Conservation (phyloP, 2,888 invertebrate species). For the Zelleria hepariella region DNA sequence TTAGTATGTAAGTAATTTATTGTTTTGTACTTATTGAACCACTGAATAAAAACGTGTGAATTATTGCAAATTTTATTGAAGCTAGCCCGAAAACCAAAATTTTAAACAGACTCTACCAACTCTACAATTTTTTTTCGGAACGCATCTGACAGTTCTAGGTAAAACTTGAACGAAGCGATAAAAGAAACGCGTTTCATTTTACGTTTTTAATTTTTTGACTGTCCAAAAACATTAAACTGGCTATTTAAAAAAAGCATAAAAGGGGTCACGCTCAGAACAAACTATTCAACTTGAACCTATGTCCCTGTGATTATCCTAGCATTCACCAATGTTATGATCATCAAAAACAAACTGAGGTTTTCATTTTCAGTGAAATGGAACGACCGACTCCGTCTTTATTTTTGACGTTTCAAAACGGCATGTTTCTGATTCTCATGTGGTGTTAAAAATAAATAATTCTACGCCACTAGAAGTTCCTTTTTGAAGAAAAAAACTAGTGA, state of each 20-base stretch:
- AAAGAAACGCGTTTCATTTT: neutral
- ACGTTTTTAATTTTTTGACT: no score
- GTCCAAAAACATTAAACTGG: no score
- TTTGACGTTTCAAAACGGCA: slow-evolving; percentile 5
- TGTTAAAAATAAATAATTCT: slow-evolving; percentile 4
- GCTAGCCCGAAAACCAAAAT: neutral
- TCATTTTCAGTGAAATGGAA: neutral
- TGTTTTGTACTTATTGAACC: neutral
- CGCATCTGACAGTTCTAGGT: neutral
- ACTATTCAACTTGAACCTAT: no score
- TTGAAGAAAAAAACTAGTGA: neutral
- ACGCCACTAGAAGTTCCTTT: neutral
- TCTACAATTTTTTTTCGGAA: neutral
- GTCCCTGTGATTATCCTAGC: no score
- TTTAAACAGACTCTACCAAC: neutral
- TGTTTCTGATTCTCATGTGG: slow-evolving; percentile 1
- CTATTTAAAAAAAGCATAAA: no score
- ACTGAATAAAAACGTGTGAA: neutral
- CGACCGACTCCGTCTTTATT: neutral
- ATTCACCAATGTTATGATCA: no score
- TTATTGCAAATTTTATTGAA: neutral
- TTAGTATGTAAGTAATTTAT: neutral
- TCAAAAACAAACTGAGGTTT: no score
- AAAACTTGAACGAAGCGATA: neutral
- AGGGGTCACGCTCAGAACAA: no score